Percentiles rank a stretch among this genome's conserved stretches.
These are phyloP conservation scores for Pseudachorutes palmiensis DNA, from an alignment of 1,140 invertebrate species.

Conservation along the genomic window DNA sequence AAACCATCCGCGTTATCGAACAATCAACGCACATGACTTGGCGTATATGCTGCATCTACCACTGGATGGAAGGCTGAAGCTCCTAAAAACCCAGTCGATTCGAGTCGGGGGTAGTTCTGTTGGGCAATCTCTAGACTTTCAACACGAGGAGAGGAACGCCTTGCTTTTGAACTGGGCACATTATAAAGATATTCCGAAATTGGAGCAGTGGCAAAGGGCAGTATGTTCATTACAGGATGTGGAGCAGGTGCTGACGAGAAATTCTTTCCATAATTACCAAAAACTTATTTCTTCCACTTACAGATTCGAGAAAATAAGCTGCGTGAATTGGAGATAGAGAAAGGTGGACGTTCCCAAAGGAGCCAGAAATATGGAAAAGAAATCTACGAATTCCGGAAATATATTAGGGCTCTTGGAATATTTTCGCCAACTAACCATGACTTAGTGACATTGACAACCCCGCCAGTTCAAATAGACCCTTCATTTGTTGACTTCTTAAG, in stretches of 20 bases:
- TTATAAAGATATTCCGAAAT: background rate
- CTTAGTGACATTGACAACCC: background rate
- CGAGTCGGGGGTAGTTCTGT: background rate
- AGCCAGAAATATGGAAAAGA: background rate
- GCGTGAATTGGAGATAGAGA: background rate
- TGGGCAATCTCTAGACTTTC: background rate
- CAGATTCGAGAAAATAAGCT: background rate
- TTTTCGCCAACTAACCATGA: background rate
- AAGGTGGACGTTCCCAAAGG: background rate
- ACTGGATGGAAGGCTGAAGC: background rate
- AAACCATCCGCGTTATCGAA: conserved; percentile 13
- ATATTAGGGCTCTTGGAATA: background rate
- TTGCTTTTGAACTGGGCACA: background rate
- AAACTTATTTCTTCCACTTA: background rate
- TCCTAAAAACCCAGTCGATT: background rate
- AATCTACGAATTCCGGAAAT: background rate
- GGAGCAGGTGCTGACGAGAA: background rate
- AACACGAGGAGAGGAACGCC: background rate
- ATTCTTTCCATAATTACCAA: background rate
- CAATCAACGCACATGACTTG: background rate
- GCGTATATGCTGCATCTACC: background rate
- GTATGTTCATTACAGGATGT: background rate
- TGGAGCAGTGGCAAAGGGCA: background rate
- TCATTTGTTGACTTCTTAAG: background rate
- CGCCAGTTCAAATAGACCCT: background rate